phyloP scores from a whole-genome alignment of 1,140 invertebrate species.

The Tetraneura akinire region DNA sequence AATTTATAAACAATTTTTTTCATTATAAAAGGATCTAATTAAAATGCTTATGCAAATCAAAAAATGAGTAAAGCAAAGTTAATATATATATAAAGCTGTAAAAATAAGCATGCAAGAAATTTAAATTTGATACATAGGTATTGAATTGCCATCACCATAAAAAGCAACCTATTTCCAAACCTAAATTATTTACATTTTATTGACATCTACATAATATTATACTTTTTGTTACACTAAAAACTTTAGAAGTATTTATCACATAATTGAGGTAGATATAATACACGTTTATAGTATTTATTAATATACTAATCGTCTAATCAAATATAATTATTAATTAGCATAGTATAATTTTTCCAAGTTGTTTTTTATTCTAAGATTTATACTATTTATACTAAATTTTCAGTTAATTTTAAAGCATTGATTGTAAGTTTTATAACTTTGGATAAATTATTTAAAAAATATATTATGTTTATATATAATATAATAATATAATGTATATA shows the following conservation, averaged over 20 bases:
- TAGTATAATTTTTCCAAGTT: neutral
- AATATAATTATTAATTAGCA: conserved; percentile 4
- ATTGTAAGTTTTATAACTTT: neutral
- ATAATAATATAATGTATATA: neutral
- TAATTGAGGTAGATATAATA: conserved; percentile 26
- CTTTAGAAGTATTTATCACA: conserved; percentile 18
- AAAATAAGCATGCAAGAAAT: conserved; percentile 43
- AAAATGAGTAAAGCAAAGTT: conserved; percentile 23
- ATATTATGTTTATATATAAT: neutral
- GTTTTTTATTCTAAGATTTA: too few relatives aligned
- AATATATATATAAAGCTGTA: conserved; percentile 17
- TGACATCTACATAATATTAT: conserved; percentile 8
- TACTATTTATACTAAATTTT: conserved; percentile 7
- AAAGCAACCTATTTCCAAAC: conserved; percentile 15
- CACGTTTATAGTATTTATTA: neutral
- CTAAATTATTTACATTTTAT: conserved; percentile 31
- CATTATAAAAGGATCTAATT: conserved; percentile 24
- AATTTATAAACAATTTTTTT: neutral
- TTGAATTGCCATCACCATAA: conserved; percentile 24
- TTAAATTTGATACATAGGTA: neutral
- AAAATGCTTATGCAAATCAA: conserved; percentile 11
- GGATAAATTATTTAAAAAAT: too few relatives aligned
- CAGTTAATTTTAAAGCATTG: neutral
- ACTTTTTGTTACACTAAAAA: conserved; percentile 12
- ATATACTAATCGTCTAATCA: neutral